Evolutionary conservation across 2,797 vertebrate species (phyloP).

Genomic region (Ctenopoma kingsleyae): DNA sequence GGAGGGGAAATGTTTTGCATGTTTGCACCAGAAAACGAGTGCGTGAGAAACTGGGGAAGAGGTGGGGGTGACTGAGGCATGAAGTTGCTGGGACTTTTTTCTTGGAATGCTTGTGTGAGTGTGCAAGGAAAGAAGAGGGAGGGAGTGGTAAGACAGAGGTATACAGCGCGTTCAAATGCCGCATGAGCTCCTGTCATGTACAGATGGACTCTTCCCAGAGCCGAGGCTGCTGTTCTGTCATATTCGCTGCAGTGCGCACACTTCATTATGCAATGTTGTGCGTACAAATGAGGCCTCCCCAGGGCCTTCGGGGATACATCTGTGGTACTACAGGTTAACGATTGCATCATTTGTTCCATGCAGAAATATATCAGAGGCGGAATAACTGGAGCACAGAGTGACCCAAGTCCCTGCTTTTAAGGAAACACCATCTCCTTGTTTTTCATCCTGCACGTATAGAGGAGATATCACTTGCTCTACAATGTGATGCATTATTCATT

Average conservation of each 20-base stretch:
- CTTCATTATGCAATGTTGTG: conserved; percentile 60
- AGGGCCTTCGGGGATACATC: conserved; percentile 33
- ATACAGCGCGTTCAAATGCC: conserved; percentile 43
- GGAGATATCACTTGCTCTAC: conserved; percentile 20
- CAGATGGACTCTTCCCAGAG: conserved; percentile 73
- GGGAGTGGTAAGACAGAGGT: not conserved
- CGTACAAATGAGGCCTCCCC: conserved; percentile 44
- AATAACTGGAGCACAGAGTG: conserved; percentile 2
- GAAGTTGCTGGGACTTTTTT: conserved; percentile 51
- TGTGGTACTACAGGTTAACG: conserved; percentile 38
- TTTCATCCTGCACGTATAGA: conserved; percentile 13
- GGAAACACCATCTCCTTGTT: conserved; percentile 32
- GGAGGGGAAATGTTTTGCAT: conserved; percentile 63
- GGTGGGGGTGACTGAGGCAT: conserved; percentile 35
- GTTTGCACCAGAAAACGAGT: conserved; percentile 64
- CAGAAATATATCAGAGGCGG: conserved; percentile 9
- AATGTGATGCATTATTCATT: conserved; percentile 65
- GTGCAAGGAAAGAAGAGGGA: not conserved
- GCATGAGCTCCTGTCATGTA: conserved; percentile 60
- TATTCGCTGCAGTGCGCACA: conserved; percentile 45
- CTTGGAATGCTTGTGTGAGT: conserved; percentile 49
- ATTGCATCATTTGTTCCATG: conserved; percentile 22
- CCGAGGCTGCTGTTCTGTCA: conserved; percentile 47
- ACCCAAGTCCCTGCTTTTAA: conserved; percentile 3
- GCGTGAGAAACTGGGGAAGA: conserved; percentile 47